Conservation (phyloP, 2,888 invertebrate genomes). For the Seladonia tumulorum region DNA sequence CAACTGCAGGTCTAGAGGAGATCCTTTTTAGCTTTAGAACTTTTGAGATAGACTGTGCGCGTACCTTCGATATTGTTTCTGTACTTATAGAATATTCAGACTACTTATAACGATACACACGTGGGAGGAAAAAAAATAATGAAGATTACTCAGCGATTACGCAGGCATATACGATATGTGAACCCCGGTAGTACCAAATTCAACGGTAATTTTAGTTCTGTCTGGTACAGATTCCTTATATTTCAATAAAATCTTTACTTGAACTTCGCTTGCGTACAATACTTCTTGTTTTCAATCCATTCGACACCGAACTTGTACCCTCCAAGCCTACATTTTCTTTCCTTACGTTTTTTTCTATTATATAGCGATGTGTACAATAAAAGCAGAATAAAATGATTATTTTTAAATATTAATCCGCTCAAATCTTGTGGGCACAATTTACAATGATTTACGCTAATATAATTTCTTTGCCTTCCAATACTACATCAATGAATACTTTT, state of each 20-base stretch:
- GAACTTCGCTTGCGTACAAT: slow-evolving; percentile 64
- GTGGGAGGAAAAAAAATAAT: slow-evolving; percentile 59
- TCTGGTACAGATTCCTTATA: slow-evolving; percentile 85
- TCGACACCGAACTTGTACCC: slow-evolving; percentile 2
- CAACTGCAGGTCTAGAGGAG: slow-evolving; percentile 67
- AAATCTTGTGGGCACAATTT: background rate
- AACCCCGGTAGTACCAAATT: slow-evolving; percentile 84
- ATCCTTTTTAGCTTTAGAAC: slow-evolving; percentile 80
- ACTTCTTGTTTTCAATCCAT: slow-evolving; percentile 54
- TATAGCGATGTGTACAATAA: background rate
- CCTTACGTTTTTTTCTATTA: slow-evolving; percentile 1
- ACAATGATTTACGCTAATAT: background rate
- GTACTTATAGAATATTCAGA: slow-evolving; percentile 82
- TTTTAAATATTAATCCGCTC: background rate
- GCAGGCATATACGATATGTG: slow-evolving; percentile 82
- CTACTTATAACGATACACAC: slow-evolving; percentile 75
- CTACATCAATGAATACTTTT: background rate
- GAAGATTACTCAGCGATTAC: slow-evolving; percentile 72
- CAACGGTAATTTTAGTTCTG: slow-evolving; percentile 84
- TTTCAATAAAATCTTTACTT: slow-evolving; percentile 84
- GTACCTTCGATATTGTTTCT: slow-evolving; percentile 83
- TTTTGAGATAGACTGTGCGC: slow-evolving; percentile 82
- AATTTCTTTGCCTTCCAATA: background rate
- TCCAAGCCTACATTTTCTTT: slow-evolving; percentile 1
- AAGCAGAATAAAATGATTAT: background rate